Percentiles rank a stretch among this genome's conserved stretches.
These are phyloP conservation scores for Melopsittacus undulatus DNA, from an alignment of 2,797 vertebrate genomes.

Conservation along the genomic window DNA sequence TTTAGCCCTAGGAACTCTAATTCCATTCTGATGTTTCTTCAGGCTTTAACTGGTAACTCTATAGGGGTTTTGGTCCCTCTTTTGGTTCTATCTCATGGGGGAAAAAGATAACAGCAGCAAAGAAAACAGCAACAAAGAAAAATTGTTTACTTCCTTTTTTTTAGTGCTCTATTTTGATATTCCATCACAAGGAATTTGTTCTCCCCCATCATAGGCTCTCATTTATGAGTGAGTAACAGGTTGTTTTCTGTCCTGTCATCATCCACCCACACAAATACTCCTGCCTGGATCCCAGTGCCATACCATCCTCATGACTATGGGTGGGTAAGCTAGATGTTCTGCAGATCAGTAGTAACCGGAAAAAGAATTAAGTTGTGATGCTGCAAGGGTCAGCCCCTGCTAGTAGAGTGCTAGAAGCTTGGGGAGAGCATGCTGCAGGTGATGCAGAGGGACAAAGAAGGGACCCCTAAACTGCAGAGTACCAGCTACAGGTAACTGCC, in stretches of 20 bases:
- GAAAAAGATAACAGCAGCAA: background rate
- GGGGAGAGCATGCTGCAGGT: background rate
- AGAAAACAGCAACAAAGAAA: background rate
- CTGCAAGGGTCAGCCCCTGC: background rate
- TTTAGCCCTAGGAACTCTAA: background rate
- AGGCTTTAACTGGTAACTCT: background rate
- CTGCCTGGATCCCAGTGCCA: slow-evolving; percentile 26
- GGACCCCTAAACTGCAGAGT: background rate
- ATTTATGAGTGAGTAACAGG: slow-evolving; percentile 19
- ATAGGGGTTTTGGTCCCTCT: background rate
- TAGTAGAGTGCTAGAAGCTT: background rate
- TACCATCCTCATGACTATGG: background rate
- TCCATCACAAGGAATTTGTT: background rate
- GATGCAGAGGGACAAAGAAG: background rate
- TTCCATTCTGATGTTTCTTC: background rate
- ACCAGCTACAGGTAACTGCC: background rate
- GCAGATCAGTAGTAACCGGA: background rate
- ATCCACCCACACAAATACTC: slow-evolving; percentile 9
- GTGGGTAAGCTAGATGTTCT: background rate
- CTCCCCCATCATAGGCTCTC: background rate
- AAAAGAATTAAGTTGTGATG: background rate
- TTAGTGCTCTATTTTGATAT: background rate
- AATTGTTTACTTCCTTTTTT: background rate
- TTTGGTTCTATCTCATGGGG: background rate
- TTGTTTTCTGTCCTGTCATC: slow-evolving; percentile 21